Conservation (phyloP, 2,113 vertebrate species). For the Ellobius talpinus region DNA sequence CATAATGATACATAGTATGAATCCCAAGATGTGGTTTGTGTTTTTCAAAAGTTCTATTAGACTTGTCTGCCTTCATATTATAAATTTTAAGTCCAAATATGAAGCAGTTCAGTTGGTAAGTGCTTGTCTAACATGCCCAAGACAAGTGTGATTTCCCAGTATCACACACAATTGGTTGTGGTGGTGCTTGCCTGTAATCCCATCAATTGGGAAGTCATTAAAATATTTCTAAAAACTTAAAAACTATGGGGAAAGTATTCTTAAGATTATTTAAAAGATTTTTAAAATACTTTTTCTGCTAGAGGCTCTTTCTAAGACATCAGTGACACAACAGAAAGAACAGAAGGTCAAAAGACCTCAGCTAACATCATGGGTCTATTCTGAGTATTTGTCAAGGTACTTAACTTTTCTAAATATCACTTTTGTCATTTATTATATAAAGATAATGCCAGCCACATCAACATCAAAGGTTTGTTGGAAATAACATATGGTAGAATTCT, state of each 20-base stretch:
- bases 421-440: slow-evolving; percentile 41
- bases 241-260: neutral
- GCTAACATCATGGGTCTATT: neutral
- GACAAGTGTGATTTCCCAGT: neutral
- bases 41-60: slow-evolving; percentile 15
- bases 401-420: slow-evolving; percentile 40
- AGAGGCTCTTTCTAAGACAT: neutral
- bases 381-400: neutral
- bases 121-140: neutral
- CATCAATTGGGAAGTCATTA: neutral
- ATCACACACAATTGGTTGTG: neutral
- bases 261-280: neutral
- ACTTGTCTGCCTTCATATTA: slow-evolving; percentile 36
- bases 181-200: neutral
- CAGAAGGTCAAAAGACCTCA: slow-evolving; percentile 34
- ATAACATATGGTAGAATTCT: neutral
- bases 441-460: neutral
- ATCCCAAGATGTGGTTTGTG: neutral
- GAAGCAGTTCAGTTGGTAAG: neutral
- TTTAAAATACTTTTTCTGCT: neutral
- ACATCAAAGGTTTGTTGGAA: neutral
- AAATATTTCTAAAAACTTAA: slow-evolving; percentile 2
- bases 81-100: neutral
- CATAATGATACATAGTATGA: neutral
- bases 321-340: slow-evolving; percentile 1